A percentile compares a stretch with the other conserved stretches of the same genome.
Evolutionary conservation across 2,888 invertebrate species (phyloP).

Genomic region (Macrostomum cliftonense): DNA sequence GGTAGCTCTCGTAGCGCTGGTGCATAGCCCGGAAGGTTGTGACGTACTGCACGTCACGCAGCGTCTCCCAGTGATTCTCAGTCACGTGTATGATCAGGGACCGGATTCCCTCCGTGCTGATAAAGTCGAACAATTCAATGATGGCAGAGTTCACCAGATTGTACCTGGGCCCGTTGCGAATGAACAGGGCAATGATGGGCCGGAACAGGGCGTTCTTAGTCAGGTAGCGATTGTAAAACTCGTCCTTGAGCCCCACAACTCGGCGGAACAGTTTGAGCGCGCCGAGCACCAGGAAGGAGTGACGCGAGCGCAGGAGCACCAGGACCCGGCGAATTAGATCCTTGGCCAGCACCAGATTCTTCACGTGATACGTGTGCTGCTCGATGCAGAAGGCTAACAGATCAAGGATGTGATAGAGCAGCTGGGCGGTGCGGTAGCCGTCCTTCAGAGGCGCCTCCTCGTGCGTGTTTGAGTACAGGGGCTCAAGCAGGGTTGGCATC

Average conservation of each 20-base stretch:
- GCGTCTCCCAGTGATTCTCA: conserved; percentile 77
- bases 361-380: conserved; percentile 95
- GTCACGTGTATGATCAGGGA: conserved; percentile 59
- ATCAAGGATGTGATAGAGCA: conserved; percentile 78
- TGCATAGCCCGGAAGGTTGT: conserved; percentile 87
- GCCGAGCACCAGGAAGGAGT: conserved; percentile 84
- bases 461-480: conserved; percentile 74
- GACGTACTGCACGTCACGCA: conserved; percentile 87
- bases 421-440: conserved; percentile 86
- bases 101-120: conserved; percentile 51
- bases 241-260: conserved; percentile 88
- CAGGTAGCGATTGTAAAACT: conserved; percentile 89
- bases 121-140: conserved; percentile 95
- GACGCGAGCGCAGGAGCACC: conserved; percentile 83
- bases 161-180: conserved; percentile 86
- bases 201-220: conserved; percentile 80
- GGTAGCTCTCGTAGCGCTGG: conserved; percentile 25
- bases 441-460: conserved; percentile 73
- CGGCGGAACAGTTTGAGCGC: conserved; percentile 89
- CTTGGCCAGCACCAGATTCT: conserved; percentile 87
- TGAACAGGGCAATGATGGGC: conserved; percentile 84
- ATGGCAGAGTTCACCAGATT: conserved; percentile 96
- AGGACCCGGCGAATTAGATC: conserved; percentile 82
- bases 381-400: conserved; percentile 92
- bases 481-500: conserved; percentile 84